phyloP scores from a whole-genome alignment of 2,888 invertebrate genomes.

The Psylliodes chrysocephalus region DNA sequence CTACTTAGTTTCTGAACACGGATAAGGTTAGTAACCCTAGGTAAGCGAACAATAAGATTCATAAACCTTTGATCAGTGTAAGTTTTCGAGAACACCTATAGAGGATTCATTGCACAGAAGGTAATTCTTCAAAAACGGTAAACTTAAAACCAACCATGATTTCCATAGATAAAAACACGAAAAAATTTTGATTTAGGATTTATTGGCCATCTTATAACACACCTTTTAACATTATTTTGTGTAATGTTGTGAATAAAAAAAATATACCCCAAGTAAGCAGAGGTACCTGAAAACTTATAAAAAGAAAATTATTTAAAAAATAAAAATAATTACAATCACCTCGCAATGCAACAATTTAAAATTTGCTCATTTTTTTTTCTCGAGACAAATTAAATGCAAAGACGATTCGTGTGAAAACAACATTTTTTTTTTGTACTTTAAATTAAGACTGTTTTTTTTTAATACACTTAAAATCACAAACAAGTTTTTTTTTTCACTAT shows the following conservation, averaged over 20 bases:
- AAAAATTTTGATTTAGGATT: slow-evolving; percentile 11
- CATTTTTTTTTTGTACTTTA: neutral
- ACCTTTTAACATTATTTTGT: neutral
- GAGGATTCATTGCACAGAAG: no score
- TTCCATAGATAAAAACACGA: no score
- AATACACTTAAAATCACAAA: slow-evolving; percentile 16
- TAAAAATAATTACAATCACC: slow-evolving; percentile 32
- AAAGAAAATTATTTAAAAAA: slow-evolving; percentile 44
- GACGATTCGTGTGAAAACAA: neutral
- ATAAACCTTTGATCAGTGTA: no score
- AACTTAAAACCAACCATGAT: no score
- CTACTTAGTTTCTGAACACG: no score
- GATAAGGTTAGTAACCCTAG: no score
- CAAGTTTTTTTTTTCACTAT: slow-evolving; percentile 14
- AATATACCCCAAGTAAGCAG: slow-evolving; percentile 54
- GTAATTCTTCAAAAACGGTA: no score
- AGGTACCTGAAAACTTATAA: slow-evolving; percentile 58
- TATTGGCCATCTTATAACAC: slow-evolving; percentile 29
- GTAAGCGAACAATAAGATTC: no score
- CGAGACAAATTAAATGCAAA: neutral
- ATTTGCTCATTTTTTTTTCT: neutral
- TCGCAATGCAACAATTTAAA: slow-evolving; percentile 14
- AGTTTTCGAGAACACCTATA: no score
- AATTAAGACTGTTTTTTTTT: slow-evolving; percentile 5
- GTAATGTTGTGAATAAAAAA: slow-evolving; percentile 9